phyloP scores from a whole-genome alignment of 2,888 invertebrate genomes.

The Hemicrepidius hirtus region DNA sequence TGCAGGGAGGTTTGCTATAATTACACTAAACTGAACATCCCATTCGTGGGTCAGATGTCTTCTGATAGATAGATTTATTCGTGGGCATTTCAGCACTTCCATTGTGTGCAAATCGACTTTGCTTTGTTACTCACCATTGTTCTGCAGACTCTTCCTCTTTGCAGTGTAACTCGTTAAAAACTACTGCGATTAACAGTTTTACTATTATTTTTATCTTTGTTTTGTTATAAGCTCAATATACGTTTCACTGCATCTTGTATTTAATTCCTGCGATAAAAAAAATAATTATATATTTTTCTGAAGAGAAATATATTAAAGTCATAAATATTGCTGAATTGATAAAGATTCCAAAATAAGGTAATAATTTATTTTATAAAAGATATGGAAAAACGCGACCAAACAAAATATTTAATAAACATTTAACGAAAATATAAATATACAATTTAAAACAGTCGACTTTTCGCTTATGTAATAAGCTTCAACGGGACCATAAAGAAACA shows the following conservation, averaged over 20 bases:
- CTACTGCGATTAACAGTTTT: slow-evolving; percentile 52
- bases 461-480: no score
- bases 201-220: slow-evolving; percentile 51
- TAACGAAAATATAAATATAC: no score
- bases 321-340: no score
- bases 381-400: no score
- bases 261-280: no score
- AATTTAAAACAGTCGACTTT: no score
- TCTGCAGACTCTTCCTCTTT: slow-evolving; percentile 61
- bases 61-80: slow-evolving; percentile 61
- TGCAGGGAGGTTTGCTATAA: slow-evolving; percentile 41
- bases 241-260: not conserved
- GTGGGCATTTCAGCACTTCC: slow-evolving; percentile 64
- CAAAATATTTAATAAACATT: no score
- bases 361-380: no score
- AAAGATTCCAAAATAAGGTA: no score
- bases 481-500: no score
- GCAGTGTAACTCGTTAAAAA: slow-evolving; percentile 55
- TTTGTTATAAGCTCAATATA: not conserved
- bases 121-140: slow-evolving; percentile 69
- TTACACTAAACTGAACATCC: slow-evolving; percentile 43
- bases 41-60: slow-evolving; percentile 58
- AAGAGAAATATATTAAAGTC: no score
- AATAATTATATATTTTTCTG: no score
- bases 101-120: slow-evolving; percentile 70